Base-by-base conservation (phyloP, 2,797 vertebrate species). In the Artibeus jamaicensis region DNA sequence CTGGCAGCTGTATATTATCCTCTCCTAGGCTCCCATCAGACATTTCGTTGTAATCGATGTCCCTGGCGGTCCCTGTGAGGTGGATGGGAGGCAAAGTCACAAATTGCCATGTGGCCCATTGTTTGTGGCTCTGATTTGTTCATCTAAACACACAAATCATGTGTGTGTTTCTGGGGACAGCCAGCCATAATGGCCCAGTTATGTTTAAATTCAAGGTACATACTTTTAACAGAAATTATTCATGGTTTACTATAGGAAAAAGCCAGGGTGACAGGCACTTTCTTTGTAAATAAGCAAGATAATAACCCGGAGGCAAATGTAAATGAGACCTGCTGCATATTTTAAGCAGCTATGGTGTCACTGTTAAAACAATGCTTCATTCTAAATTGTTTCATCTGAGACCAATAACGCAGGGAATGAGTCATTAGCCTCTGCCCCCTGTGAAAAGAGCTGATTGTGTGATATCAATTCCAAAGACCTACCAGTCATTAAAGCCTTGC, bases 181-280 rank as follows among this genome's bases (percentile, higher is more conserved):
- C 46, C 44, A 22, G 89, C 68, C 82, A 68, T 84, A 85, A 93
- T 9, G 84, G 77, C 83, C 89, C 44, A 57, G 81, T 94, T 95
- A 86, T 50, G 22, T 71, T 96, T 93, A 87, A 84, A 89, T 95
- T 83, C 70, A 55, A 81, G 83, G 71, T 46, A 67, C 34, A n/a
- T 67, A 85, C 29, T 92, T 92, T 92, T 81, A 86, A 96, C 85
- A 89, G 57, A 91, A 91, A 96, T 73, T 71, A 85, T 86, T 95
- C 93, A 53, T 5, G 26, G 22, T 29, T 91, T 89, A 83, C 91
- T 70, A 18, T 37, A 42, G 55, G 93, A 78, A 53, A 65, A 96
- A 97, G 77, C 37, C 11, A 14, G 32, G 68, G 9, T 83, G 79
- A 93, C 74, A 84, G 59, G 57, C 12, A 77, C 76, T 85, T 83